Evolutionary conservation across 1,140 invertebrate species (phyloP), one percentile per base, ranked within the genome.

Genomic region (Daktulosphaira vitifoliae): DNA sequence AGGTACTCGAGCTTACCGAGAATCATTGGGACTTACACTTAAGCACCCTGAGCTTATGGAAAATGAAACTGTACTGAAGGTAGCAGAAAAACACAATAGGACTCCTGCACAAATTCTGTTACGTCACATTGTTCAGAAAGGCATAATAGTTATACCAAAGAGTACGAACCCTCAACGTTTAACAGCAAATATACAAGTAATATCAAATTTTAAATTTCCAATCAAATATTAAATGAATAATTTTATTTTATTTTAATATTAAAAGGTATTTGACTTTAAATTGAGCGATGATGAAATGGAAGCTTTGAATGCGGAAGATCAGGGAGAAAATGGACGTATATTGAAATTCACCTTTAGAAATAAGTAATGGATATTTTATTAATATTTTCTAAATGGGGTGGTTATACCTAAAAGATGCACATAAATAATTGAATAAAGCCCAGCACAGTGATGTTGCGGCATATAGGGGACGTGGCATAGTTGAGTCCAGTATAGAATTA

Each of bases 1-100:
- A 2, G 91, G 87, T 1, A 85, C 85, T 2, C 84, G 81, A 66
- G 86, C 82, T 2, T 74, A 82, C 33, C 75, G 76, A 18, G 75
- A 77, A 67, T 73, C 78, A 22, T 72, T 81, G 53, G 73, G 38
- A 46, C 37, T 50, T 7, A 16, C 20, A 7, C 20, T 5, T 5
- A 5, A 48, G n/a, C 20, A 7, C 39, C 74, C 74, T 2, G 71
- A 69, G 29, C 65, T 74, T 23, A 49, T 78, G 29, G 66, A 73
- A 13, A 72, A 79, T 56, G 72, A 73, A 8, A 69, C 74, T 0
- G 73, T 80, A 7, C 4, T 69, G 18, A 68, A 73, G 56, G 72
- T 81, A 38, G 79, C 82, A 2, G 59, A 77, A 38, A 78, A 77
- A 11, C 74, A 82, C 49, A 69, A 72, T 0, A 82, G 81, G 70